Percentiles rank a stretch among this genome's conserved stretches.
These are phyloP conservation scores for Melanerpes formicivorus DNA, from an alignment of 2,113 vertebrate species.

Conservation along the genomic window DNA sequence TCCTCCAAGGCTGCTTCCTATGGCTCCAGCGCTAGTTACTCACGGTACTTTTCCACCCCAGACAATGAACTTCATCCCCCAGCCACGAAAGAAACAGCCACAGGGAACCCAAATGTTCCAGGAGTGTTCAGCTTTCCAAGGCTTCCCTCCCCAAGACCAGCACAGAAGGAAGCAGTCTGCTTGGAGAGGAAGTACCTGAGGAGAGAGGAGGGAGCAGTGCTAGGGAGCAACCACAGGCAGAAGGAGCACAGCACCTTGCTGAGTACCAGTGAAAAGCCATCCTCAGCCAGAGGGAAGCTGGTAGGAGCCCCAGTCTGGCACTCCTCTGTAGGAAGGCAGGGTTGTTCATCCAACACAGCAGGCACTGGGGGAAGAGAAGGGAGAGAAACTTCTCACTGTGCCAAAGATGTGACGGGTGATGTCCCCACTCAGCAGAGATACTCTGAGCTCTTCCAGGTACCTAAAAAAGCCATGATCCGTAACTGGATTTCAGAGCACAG, in stretches of 20 bases:
- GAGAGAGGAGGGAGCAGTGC: neutral
- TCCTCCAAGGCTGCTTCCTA: neutral
- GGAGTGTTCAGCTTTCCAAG: conserved; percentile 64
- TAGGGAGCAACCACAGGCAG: neutral
- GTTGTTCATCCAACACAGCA: neutral
- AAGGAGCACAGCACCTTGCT: neutral
- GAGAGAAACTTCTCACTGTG: neutral
- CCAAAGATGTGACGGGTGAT: neutral
- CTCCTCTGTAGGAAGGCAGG: neutral
- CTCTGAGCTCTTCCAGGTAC: neutral
- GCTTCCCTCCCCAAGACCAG: conserved; percentile 64
- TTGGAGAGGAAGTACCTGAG: conserved; percentile 49
- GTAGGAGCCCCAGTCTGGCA: neutral
- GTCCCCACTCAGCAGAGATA: neutral
- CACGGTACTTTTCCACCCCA: neutral
- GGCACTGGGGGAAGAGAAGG: neutral
- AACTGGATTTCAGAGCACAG: conserved; percentile 83
- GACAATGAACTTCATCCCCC: neutral
- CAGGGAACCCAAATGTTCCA: neutral
- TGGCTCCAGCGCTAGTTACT: neutral
- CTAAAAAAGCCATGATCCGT: conserved; percentile 71
- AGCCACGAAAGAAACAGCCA: neutral
- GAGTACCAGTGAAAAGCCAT: neutral
- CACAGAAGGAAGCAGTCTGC: conserved; percentile 66
- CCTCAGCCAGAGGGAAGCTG: neutral